phyloP scores from a whole-genome alignment of 1,140 invertebrate genomes.

The Scaptomyza graminum region DNA sequence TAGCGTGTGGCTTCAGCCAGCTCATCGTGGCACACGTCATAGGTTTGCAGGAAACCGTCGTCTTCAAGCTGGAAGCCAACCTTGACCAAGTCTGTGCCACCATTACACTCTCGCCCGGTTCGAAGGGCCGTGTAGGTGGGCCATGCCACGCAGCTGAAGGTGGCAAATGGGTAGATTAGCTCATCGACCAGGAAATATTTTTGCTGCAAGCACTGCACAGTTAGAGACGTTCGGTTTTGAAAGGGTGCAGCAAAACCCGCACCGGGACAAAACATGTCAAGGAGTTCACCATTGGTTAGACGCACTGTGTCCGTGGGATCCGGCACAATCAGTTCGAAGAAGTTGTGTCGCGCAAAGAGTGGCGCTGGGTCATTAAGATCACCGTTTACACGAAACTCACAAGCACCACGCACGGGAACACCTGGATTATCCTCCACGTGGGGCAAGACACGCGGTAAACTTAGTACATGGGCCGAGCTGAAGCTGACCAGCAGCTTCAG shows the following conservation, averaged over 20 bases:
- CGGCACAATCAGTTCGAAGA: conserved; percentile 64
- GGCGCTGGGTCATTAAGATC: conserved; percentile 76
- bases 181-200: conserved; percentile 74
- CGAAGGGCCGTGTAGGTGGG: conserved; percentile 72
- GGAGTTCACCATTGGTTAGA: conserved; percentile 61
- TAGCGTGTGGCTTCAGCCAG: conserved; percentile 80
- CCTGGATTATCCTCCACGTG: conserved; percentile 56
- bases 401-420: conserved; percentile 63
- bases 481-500: conserved; percentile 51
- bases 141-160: conserved; percentile 72
- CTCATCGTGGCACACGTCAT: conserved; percentile 84
- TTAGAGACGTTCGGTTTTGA: conserved; percentile 52
- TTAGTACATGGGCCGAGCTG: not conserved
- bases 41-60: conserved; percentile 77
- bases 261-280: conserved; percentile 75
- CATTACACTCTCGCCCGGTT: conserved; percentile 74
- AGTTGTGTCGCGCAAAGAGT: conserved; percentile 55
- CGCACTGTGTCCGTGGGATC: conserved; percentile 71
- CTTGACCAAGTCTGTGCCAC: conserved; percentile 74
- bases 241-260: conserved; percentile 61
- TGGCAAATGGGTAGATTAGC: conserved; percentile 63
- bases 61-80: conserved; percentile 75
- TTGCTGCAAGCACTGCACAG: conserved; percentile 70
- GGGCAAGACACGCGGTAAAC: conserved; percentile 51
- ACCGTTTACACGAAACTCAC: conserved; percentile 70